Evolutionary conservation across 2,113 vertebrate species (phyloP).

Genomic region (Progne subis): DNA sequence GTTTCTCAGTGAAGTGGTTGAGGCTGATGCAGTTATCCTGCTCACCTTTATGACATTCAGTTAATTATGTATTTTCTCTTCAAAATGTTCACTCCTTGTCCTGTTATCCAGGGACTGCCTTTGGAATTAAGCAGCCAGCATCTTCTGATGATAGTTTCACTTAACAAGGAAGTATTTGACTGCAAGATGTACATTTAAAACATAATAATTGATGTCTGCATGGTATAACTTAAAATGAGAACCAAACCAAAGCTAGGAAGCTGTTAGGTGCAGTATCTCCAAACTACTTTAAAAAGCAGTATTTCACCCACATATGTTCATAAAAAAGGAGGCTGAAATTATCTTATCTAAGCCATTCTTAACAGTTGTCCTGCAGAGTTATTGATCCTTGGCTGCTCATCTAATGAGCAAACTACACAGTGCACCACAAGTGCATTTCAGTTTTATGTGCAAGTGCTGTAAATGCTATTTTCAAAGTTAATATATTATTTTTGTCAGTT

Average conservation of each 20-base stretch:
- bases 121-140: background rate
- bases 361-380: slow-evolving; percentile 42
- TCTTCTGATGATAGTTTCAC: background rate
- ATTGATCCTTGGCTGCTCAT: slow-evolving; percentile 52
- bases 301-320: background rate
- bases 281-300: background rate
- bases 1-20: background rate
- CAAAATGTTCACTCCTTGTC: background rate
- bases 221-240: background rate
- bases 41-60: background rate
- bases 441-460: slow-evolving; percentile 49
- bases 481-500: slow-evolving; percentile 50
- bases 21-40: background rate
- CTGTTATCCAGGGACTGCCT: background rate
- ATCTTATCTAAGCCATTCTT: slow-evolving; percentile 9
- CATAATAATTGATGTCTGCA: background rate
- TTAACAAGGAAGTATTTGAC: background rate
- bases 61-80: background rate
- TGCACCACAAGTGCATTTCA: slow-evolving; percentile 48
- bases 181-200: background rate
- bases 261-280: background rate
- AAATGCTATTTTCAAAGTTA: slow-evolving; percentile 55
- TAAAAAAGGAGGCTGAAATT: slow-evolving; percentile 31
- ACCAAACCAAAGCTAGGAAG: background rate
- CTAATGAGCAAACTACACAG: slow-evolving; percentile 49